phyloP scores from a whole-genome alignment of 2,888 invertebrate species.

The Dimorphilus gyrociliatus region DNA sequence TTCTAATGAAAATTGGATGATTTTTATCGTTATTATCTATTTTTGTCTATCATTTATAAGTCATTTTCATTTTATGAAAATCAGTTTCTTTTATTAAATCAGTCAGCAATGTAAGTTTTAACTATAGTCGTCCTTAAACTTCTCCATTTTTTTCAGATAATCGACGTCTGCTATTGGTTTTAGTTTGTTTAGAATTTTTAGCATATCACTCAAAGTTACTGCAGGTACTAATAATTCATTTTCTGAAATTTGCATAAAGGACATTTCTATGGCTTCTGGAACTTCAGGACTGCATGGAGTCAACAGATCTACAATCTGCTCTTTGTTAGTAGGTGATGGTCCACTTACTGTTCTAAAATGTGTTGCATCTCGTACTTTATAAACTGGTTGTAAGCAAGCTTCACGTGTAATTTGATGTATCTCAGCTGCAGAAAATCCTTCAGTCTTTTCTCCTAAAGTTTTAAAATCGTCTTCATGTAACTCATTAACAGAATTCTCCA shows the following conservation, averaged over 20 bases:
- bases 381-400: conserved; percentile 94
- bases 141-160: conserved; percentile 74
- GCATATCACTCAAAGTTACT: conserved; percentile 84
- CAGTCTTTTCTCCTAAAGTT: conserved; percentile 61
- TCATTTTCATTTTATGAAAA: too few species aligned
- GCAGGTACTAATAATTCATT: conserved; percentile 89
- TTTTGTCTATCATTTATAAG: too few species aligned
- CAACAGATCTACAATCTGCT: conserved; percentile 61
- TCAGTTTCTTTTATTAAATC: too few species aligned
- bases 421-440: conserved; percentile 96
- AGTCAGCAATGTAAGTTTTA: too few species aligned
- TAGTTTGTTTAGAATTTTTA: conserved; percentile 71
- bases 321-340: conserved; percentile 65
- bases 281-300: conserved; percentile 94
- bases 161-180: conserved; percentile 96
- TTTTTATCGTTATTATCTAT: too few species aligned
- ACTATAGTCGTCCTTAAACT: conserved; percentile 95
- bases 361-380: conserved; percentile 94
- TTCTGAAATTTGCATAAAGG: conserved; percentile 86
- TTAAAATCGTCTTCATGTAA: conserved; percentile 71
- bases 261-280: conserved; percentile 83
- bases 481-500: conserved; percentile 61
- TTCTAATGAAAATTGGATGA: too few species aligned
- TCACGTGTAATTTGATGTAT: conserved; percentile 92
- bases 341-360: conserved; percentile 72